Evolutionary conservation across 1,140 invertebrate genomes (phyloP), one percentile per base, ranked within the genome.

Genomic region (Anastrepha obliqua): DNA sequence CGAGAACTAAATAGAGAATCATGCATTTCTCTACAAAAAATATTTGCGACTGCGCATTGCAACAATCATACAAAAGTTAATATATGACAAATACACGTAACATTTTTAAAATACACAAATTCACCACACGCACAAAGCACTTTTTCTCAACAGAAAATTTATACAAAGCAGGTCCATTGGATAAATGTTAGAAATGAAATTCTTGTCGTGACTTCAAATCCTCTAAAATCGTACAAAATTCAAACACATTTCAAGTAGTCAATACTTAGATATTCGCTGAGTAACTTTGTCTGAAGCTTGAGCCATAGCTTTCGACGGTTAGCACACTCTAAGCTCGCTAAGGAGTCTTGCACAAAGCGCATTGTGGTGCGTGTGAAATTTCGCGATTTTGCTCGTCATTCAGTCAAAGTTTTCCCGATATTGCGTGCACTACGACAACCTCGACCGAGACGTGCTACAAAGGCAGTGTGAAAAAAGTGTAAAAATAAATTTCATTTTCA

Each of bases 381-480:
- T 29, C 55, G 74, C 74, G 47, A 81, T 55, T 81, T 81, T 42
- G 13, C 74, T 81, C 74, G 47, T 51, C 74, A 55, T 81, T 81
- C 74, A 81, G 74, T 81, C 74, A 81, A 81, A 81, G 44, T 47
- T 55, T 81, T 81, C 55, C 74, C 74, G 51, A 81, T 81, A 81
- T 81, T 55, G n/a, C 74, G 74, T 81, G 74, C 47, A 81, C 74
- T 81, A 7, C 74, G 15, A 58, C 42, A 81, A 81, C 17, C 74
- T 20, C 74, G 47, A 15, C 47, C 47, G 74, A 20, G 47, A 81
- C 47, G 74, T 81, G 74, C 11, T 55, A 20, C 51, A 29, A 81
- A 81, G 17, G 44, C 47, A 81, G 20, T 55, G 74, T 81, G 74
- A 29, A 81, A 70, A 81, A 81, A 81, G 67, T 74, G 67, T 47